These are phyloP conservation scores for Telmatherina bonti DNA, from an alignment of 2,797 vertebrate species.

Conservation along the genomic window DNA sequence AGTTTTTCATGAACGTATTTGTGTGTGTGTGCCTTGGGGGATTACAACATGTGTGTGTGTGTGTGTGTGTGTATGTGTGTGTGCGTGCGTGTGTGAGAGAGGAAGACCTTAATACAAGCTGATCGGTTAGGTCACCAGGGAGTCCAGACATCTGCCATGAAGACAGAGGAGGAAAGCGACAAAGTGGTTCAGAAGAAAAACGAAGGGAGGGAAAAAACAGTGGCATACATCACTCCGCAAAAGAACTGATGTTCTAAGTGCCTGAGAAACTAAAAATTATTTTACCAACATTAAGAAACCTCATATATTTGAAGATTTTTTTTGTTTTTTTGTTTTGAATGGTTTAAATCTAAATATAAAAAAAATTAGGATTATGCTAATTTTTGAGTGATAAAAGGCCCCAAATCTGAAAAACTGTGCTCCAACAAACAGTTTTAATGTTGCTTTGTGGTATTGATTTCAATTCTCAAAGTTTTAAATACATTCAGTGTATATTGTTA, in stretches of 20 bases:
- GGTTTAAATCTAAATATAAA: not conserved
- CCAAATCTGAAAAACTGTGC: too few relatives aligned
- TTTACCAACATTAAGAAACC: not conserved
- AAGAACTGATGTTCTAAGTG: not conserved
- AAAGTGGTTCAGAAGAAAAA: conserved; percentile 6
- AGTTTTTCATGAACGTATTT: conserved; percentile 26
- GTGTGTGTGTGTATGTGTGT: conserved; percentile 20
- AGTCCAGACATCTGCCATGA: conserved; percentile 60
- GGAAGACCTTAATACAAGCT: conserved; percentile 55
- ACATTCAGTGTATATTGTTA: too few relatives aligned
- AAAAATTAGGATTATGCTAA: not conserved
- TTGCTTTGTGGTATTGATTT: too few relatives aligned
- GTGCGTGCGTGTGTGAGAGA: conserved; percentile 18
- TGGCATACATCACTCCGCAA: not conserved
- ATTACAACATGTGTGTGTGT: conserved; percentile 34
- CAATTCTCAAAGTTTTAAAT: too few relatives aligned
- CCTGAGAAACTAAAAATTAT: not conserved
- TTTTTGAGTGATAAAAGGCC: too few relatives aligned
- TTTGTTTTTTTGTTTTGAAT: not conserved
- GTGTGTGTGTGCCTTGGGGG: conserved; percentile 12
- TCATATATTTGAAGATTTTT: too few relatives aligned
- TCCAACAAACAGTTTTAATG: too few relatives aligned
- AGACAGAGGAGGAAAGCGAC: not conserved
- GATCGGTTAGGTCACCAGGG: conserved; percentile 51
- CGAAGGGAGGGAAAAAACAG: not conserved